phyloP scores from a whole-genome alignment of 2,888 invertebrate genomes.

The Ptilodon capucinus region DNA sequence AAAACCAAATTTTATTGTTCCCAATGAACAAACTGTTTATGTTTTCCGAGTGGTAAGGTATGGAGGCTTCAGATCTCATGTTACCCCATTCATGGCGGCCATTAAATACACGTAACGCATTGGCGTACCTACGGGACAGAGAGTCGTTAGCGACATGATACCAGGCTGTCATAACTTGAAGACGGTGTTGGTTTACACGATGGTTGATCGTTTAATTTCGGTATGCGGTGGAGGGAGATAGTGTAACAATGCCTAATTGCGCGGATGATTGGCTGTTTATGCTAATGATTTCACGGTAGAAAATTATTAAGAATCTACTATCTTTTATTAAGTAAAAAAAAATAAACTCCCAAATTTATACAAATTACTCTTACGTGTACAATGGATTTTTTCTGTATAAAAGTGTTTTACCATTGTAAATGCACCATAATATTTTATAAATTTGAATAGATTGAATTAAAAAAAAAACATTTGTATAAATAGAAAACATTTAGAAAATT shows the following conservation, averaged over 20 bases:
- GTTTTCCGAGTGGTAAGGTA: constrained; percentile 52
- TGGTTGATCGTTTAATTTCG: constrained; percentile 51
- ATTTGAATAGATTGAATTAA: too few relatives aligned
- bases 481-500: too few relatives aligned
- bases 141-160: constrained; percentile 77
- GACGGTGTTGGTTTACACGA: constrained; percentile 37
- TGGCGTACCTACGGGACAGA: constrained; percentile 75
- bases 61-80: constrained; percentile 64
- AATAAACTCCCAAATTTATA: too few relatives aligned
- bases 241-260: constrained; percentile 36
- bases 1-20: constrained; percentile 70
- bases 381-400: too few relatives aligned
- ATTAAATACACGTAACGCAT: constrained; percentile 75
- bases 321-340: background rate
- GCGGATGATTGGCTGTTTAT: constrained; percentile 26
- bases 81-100: constrained; percentile 77
- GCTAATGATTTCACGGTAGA: constrained; percentile 14
- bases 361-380: too few relatives aligned
- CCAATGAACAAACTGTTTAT: constrained; percentile 69
- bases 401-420: too few relatives aligned
- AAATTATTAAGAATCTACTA: too few relatives aligned
- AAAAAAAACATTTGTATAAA: too few relatives aligned
- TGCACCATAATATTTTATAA: too few relatives aligned
- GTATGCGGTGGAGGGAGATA: constrained; percentile 44
- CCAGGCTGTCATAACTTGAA: constrained; percentile 66